Base-by-base conservation (phyloP, 2,888 invertebrate genomes). In the Artemia sinica region DNA sequence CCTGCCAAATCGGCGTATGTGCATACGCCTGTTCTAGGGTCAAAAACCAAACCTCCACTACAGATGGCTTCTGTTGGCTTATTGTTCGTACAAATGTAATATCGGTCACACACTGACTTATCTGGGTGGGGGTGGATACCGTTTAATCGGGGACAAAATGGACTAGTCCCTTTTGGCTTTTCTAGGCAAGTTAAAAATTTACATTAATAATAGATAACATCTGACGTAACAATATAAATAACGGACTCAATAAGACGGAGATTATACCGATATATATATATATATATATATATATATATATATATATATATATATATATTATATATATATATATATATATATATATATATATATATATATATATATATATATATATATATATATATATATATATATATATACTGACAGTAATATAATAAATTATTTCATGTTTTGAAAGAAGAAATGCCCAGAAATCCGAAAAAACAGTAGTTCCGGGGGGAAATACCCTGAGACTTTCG, bases 1-100 rank as follows among this genome's bases (percentile, higher is more conserved):
- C 18, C 58, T 58, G 58, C 10, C 58, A 58, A 18, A 18, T 92
- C 91, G 0, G 91, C 86, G 91, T 91, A 92, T 28, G 89, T 89
- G 78, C 92, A 92, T 74, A 91, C 91, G 71, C 91, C 91, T 63
- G 86, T 87, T 77, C 86, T 87, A 73, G 89, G 88, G 75, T 89
- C 90, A 80, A 91, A 92, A 10, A 91, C 91, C 69, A 93, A 79
- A 0, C 91, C 91, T 66, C 83, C 84, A 0, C 92, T 91, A 72
- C 92, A 93, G 0, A 85, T 88, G 76, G 92, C 90, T 85, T 87
- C 87, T 78, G 91, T 91, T 81, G 86, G 90, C 78, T 86, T 83
- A 7, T 91, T 91, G 76, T 90, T 90, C 49, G 90, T 89, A 75
- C 91, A 91, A 77, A 86, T 91, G 78, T 88, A 91, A 80, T 91